phyloP scores from a whole-genome alignment of 2,113 vertebrate genomes.

The Scytalopus superciliaris region DNA sequence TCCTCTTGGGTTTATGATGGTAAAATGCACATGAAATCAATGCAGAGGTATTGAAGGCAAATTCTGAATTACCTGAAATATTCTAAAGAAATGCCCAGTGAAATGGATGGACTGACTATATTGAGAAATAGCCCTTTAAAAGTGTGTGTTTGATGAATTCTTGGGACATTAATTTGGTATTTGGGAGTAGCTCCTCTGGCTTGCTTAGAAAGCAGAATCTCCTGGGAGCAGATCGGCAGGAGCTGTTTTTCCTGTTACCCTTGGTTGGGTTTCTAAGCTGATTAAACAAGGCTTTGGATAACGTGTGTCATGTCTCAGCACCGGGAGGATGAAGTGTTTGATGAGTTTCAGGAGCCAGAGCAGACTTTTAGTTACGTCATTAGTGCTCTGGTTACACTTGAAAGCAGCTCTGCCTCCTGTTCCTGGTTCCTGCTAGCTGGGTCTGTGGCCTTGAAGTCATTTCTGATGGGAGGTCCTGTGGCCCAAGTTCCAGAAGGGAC shows the following conservation, averaged over 20 bases:
- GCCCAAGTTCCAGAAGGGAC: neutral
- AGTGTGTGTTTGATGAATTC: neutral
- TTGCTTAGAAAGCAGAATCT: neutral
- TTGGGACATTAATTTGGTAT: neutral
- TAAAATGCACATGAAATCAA: rapidly evolving
- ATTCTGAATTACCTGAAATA: neutral
- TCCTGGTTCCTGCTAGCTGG: neutral
- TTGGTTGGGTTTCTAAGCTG: slow-evolving; percentile 17
- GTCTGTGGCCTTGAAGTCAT: neutral
- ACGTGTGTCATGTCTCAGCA: slow-evolving; percentile 42
- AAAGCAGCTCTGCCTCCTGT: neutral
- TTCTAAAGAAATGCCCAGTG: neutral
- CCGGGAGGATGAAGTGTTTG: slow-evolving; percentile 17
- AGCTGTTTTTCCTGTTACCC: slow-evolving; percentile 18
- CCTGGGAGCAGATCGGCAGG: neutral
- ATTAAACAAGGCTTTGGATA: slow-evolving; percentile 21
- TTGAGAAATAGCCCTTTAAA: neutral
- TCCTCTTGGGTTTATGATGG: neutral
- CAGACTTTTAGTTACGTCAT: neutral
- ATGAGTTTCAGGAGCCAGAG: slow-evolving; percentile 4
- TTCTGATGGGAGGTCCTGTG: neutral
- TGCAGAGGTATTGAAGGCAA: neutral
- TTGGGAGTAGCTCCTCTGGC: neutral
- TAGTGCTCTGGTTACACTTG: neutral
- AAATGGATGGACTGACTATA: neutral